Percentiles rank a stretch among this genome's conserved stretches.
Conservation (phyloP, 2,797 vertebrate genomes). For the Pantherophis alleghaniensis region DNA sequence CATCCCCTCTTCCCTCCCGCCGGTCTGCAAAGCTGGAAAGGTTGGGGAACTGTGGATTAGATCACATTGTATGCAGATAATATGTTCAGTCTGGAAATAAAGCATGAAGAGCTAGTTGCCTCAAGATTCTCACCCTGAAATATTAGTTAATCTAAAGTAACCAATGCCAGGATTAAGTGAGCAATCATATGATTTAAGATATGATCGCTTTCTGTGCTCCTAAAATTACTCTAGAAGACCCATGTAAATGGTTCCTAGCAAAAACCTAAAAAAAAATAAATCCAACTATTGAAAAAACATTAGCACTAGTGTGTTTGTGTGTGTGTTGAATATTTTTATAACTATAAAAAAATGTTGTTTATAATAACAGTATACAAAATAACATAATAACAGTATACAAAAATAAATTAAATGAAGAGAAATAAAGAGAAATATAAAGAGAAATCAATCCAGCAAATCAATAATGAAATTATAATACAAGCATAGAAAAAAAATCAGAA, state of each 20-base stretch:
- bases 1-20: too few relatives aligned
- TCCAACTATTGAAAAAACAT: not conserved
- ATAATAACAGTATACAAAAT: not conserved
- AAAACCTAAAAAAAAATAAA: not conserved
- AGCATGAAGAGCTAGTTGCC: too few relatives aligned
- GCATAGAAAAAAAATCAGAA: not conserved
- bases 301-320: not conserved
- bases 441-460: not conserved
- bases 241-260: not conserved
- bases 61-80: not conserved
- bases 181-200: not conserved
- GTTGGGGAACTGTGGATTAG: too few relatives aligned
- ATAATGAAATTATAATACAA: not conserved
- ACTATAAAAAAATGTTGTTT: not conserved
- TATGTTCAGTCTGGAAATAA: not conserved
- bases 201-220: not conserved
- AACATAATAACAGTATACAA: not conserved
- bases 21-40: too few relatives aligned
- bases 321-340: not conserved
- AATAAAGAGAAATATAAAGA: not conserved
- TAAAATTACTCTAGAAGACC: not conserved
- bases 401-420: not conserved
- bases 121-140: not conserved
- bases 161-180: not conserved
- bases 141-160: not conserved